A percentile compares a stretch with the other conserved stretches of the same genome.
phyloP scores from a whole-genome alignment of 1,140 invertebrate genomes.

The Lepidostoma basale region DNA sequence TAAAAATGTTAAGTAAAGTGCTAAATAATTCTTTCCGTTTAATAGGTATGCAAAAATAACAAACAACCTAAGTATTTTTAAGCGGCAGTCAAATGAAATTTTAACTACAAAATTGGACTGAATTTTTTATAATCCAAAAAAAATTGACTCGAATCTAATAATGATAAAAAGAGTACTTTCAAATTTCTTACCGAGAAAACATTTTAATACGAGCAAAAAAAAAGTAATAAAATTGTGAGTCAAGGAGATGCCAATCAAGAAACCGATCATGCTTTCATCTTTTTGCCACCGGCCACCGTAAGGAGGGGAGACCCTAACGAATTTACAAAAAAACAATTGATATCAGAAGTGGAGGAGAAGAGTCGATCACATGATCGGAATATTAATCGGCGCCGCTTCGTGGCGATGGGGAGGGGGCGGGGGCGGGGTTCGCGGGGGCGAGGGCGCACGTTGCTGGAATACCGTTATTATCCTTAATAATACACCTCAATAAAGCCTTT shows the following conservation, averaged over 20 bases:
- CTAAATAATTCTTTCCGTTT: too few species aligned
- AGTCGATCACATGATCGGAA: conserved; percentile 40
- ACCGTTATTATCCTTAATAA: conserved; percentile 43
- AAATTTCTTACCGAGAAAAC: too few species aligned
- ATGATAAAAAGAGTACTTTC: too few species aligned
- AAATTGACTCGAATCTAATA: too few species aligned
- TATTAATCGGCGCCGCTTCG: conserved; percentile 38
- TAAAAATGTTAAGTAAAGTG: too few species aligned
- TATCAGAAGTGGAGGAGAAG: conserved; percentile 39
- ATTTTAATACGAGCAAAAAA: background rate
- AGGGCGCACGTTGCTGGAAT: conserved; percentile 31
- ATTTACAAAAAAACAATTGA: conserved; percentile 46
- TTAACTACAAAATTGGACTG: too few species aligned
- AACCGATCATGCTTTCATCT: conserved; percentile 36
- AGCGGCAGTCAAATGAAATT: too few species aligned
- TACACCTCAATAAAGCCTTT: conserved; percentile 31
- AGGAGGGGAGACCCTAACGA: conserved; percentile 33
- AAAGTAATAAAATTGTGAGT: background rate
- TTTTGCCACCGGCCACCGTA: conserved; percentile 28
- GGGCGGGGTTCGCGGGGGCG: background rate
- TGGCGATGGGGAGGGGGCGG: background rate
- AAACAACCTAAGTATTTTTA: too few species aligned
- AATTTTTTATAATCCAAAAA: too few species aligned
- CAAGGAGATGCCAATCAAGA: conserved; percentile 1
- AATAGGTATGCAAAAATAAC: too few species aligned